These are phyloP conservation scores for Salticus scenicus DNA, from an alignment of 2,888 invertebrate species.

Conservation along the genomic window DNA sequence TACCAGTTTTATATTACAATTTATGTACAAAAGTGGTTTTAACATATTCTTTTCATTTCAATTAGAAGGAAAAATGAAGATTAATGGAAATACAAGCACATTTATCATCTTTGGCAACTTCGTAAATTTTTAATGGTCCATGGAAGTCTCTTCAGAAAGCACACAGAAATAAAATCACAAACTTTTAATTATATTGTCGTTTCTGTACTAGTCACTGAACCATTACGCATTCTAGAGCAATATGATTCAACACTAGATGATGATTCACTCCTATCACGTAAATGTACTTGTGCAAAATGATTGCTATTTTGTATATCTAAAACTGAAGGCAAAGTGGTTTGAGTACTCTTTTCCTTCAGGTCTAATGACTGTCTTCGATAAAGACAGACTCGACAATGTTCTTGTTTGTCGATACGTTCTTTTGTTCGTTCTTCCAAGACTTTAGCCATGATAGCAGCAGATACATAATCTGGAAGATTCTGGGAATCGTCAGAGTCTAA, in stretches of 20 bases:
- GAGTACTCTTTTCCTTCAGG: conserved; percentile 65
- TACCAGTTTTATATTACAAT: too few species aligned
- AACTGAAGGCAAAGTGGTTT: conserved; percentile 54
- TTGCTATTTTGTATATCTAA: conserved; percentile 28
- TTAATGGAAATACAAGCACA: neutral
- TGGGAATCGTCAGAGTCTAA: conserved; percentile 30
- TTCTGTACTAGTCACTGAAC: conserved; percentile 62
- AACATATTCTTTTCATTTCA: neutral
- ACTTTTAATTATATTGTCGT: conserved; percentile 54
- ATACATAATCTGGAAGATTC: conserved; percentile 78
- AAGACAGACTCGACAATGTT: conserved; percentile 65
- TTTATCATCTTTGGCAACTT: neutral
- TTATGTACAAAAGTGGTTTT: neutral
- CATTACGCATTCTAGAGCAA: conserved; percentile 48
- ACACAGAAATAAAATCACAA: neutral
- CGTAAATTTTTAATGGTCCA: neutral
- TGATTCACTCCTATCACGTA: conserved; percentile 65
- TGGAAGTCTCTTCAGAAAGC: neutral
- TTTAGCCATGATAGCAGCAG: conserved; percentile 93
- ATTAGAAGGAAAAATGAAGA: neutral
- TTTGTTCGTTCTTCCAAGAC: conserved; percentile 85
- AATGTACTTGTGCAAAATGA: conserved; percentile 57
- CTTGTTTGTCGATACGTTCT: conserved; percentile 79
- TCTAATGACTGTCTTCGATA: conserved; percentile 58
- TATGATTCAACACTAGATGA: conserved; percentile 65